Conservation (phyloP, 2,888 invertebrate species). For the Rhogogaster chlorosoma region DNA sequence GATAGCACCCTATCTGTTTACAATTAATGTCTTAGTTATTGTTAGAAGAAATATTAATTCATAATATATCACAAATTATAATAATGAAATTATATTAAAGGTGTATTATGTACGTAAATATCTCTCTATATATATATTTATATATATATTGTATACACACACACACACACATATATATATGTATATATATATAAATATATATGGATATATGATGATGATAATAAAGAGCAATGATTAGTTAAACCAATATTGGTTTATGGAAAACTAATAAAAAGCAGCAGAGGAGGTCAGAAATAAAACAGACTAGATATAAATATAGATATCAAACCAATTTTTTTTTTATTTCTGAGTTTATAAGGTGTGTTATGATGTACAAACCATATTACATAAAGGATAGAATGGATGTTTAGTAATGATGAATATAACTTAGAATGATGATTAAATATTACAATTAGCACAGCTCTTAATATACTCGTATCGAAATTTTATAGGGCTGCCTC, state of each 20-base stretch:
- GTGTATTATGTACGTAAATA: neutral
- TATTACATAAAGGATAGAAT: too few species aligned
- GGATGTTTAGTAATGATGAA: too few species aligned
- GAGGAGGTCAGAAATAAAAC: neutral
- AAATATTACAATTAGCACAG: too few species aligned
- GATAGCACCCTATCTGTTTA: neutral
- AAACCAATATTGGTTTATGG: neutral
- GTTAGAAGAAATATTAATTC: constrained; percentile 3
- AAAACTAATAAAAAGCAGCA: too few species aligned
- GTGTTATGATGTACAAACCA: too few species aligned
- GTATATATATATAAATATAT: neutral
- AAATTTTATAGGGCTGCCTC: too few species aligned
- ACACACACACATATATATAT: neutral
- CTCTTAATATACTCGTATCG: too few species aligned
- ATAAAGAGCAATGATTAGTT: constrained; percentile 41
- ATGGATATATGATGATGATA: neutral
- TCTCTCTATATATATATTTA: neutral
- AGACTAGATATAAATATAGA: too few species aligned
- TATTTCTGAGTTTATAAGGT: too few species aligned
- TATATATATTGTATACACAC: too few species aligned
- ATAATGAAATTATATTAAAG: constrained; percentile 11
- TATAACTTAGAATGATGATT: too few species aligned
- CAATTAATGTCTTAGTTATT: constrained; percentile 20
- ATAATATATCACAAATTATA: neutral
- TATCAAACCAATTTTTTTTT: too few species aligned